Evolutionary conservation across 2,113 vertebrate genomes (phyloP), one percentile per base, ranked within the genome.

Genomic region (Platichthys flesus): DNA sequence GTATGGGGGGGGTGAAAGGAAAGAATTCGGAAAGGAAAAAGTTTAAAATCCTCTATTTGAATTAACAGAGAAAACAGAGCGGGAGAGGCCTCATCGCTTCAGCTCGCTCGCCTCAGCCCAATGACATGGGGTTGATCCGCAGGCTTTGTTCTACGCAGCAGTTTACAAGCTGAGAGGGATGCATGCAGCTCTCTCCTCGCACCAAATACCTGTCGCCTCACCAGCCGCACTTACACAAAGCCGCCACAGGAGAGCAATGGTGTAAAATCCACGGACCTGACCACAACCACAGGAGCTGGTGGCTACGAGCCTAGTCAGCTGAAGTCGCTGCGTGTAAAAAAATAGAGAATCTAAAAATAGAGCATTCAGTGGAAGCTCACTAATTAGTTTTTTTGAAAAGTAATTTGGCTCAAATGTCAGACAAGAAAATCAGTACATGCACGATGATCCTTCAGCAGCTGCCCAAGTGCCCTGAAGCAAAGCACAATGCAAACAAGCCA

Each of bases 371-470:
- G 67, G 72, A 81, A 74, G 71, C 40, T 64, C 62, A 67, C 76
- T 84, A 84, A 86, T 88, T 80, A 65, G 64, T 73, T 82, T 89
- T 28, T 88, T 82, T 84, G 49, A 74, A 78, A 83, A 78, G 83
- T 88, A 82, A 84, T 84, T 78, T 79, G 70, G 71, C 78, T 79
- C 56, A 87, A 85, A 89, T 84, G 75, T 80, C 85, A 89, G 59
- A 60, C 74, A 55, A 79, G 69, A 67, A 62, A 80, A 73, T 49
- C 51, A 60, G 21, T 54, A 56, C 58, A 74, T 61, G 71, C 71
- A 55, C 59, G 65, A 62, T 74, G 78, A 81, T 79, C 71, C 61
- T 77, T 81, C 52, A 81, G 21, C 54, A 45, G 9, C 71, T 83
- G 72, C 78, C 69, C 55, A 23, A 67, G 74, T 81, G 61, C 83